Base-by-base conservation (phyloP, 2,888 invertebrate genomes). In the Automeris io region DNA sequence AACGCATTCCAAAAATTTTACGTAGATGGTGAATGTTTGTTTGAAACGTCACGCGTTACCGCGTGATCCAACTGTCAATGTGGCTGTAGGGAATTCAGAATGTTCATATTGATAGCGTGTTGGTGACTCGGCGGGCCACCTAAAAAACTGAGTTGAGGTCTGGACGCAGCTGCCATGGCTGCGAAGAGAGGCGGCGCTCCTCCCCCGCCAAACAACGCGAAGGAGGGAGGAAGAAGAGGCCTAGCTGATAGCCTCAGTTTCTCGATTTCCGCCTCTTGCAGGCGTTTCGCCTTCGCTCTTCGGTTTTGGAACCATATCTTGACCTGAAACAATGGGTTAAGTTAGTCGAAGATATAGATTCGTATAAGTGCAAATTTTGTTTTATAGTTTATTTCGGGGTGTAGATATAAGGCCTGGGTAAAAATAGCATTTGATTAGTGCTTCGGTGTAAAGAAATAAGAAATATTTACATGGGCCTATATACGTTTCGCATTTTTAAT, bases 261-360 rank as follows among this genome's bases (percentile, higher is more conserved):
- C 77, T 97, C 97, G 54, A 97, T 90, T 78, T 97, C 97, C 1
- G 97, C 98, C 69, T 99, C 98, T 83, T 98, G 97, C 3, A 98
- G 90, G 13, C 99, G 89, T 88, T 99, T 99, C 64, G 97, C 97
- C 85, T 99, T 99, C 51, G 98, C 98, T 34, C 95, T 89, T 1
- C 95, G 89, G 75, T 96, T 96, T 88, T 95, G 95, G 73, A 95
- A 95, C 95, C 95, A 95, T 66, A 95, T 95, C 88, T 96, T 96
- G 63, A 96, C 96, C 71, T 94, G 90, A 57, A 79, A 78, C 21
- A 7, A 5, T 3, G 12, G 5, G 3, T 33, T 21, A 21, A 26
- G 6, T 12, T 11, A 26, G 7, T 7, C 2, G 11, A 0, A 12
- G 11, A n/a, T 2, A 6, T 11, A 26, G 13, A 26, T 12, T 2